These are phyloP conservation scores for Eulithis prunata DNA, from an alignment of 2,888 invertebrate species.

Conservation along the genomic window DNA sequence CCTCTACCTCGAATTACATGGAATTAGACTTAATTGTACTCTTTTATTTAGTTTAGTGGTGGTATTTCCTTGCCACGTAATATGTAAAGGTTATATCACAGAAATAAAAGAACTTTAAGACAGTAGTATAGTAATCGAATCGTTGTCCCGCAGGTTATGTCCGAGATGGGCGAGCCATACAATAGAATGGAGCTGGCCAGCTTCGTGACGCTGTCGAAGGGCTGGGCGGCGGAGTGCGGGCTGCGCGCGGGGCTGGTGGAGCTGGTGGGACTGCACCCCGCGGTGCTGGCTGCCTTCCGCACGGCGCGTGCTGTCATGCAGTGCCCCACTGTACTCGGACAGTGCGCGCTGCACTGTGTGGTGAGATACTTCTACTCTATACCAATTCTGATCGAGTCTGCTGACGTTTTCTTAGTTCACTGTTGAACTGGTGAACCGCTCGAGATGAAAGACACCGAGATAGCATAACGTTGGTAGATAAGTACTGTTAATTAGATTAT, in stretches of 20 bases:
- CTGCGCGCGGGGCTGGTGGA: constrained; percentile 96
- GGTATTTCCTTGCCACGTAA: no score
- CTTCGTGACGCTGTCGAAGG: constrained; percentile 98
- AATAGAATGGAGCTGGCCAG: constrained; percentile 93
- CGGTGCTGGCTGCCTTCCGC: constrained; percentile 88
- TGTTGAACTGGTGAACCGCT: not conserved
- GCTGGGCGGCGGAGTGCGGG: constrained; percentile 95
- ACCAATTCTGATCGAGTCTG: no score
- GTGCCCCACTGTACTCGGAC: constrained; percentile 96
- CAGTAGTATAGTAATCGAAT: no score
- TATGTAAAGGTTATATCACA: no score
- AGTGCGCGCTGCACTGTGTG: constrained; percentile 92
- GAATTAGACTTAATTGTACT: no score
- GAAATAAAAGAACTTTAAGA: no score
- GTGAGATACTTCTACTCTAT: constrained; percentile 40
- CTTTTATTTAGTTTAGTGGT: no score
- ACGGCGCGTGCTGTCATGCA: constrained; percentile 94
- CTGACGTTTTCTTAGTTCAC: not conserved
- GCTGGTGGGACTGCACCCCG: constrained; percentile 91
- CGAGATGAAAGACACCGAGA: not conserved
- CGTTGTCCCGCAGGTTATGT: constrained; percentile 84
- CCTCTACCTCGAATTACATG: no score
- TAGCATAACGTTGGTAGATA: not conserved
- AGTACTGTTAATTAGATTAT: no score
- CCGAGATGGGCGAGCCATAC: constrained; percentile 96